These are phyloP conservation scores for Epinephelus awoara DNA, from an alignment of 2,797 vertebrate species.

Conservation along the genomic window DNA sequence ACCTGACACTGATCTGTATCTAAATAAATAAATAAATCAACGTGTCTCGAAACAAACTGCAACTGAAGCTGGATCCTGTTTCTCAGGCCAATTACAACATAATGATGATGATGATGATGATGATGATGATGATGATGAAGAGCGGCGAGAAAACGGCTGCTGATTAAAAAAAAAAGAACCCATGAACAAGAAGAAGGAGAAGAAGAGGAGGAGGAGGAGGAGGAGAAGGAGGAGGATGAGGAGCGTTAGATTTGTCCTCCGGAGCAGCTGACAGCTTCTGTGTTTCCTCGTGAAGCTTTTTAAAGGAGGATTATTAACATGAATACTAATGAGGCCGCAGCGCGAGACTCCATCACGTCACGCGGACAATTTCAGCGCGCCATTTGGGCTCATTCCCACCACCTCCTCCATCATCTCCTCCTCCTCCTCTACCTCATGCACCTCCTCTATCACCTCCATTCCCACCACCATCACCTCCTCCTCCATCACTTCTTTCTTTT, in stretches of 20 bases:
- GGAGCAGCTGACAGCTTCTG: conserved; percentile 36
- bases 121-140: background rate
- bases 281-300: conserved; percentile 20
- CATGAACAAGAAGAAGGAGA: background rate
- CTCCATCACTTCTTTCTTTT: background rate
- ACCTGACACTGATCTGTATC: no score
- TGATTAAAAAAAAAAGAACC: no score
- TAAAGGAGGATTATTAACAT: conserved; percentile 70
- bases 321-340: conserved; percentile 73
- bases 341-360: conserved; percentile 64
- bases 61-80: no score
- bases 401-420: background rate
- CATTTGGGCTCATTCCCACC: conserved; percentile 88
- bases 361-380: conserved; percentile 70
- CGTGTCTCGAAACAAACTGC: no score
- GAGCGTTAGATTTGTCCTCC: conserved; percentile 29
- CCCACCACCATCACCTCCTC: background rate
- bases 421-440: conserved; percentile 47
- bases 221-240: no score
- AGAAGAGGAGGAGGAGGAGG: background rate
- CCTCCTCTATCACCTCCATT: conserved; percentile 30
- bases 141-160: conserved; percentile 27
- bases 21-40: no score
- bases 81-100: no score
- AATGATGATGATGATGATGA: background rate